Conservation (phyloP, 2,113 vertebrate species). For the Rhinoderma darwinii region DNA sequence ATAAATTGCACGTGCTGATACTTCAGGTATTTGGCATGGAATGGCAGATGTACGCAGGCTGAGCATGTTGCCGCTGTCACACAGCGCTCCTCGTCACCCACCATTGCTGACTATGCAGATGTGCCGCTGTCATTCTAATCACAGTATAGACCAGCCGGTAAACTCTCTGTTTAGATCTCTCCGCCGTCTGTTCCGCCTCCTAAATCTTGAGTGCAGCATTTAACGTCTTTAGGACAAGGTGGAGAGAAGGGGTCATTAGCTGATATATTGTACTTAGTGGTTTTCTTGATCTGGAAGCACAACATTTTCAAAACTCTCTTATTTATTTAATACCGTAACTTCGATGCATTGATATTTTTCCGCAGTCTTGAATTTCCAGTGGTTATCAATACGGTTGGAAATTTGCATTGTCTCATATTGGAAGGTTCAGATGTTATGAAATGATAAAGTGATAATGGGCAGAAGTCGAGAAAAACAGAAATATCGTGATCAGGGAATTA, state of each 20-base stretch:
- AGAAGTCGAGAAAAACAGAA: not conserved
- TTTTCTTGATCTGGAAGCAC: not conserved
- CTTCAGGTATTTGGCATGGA: not conserved
- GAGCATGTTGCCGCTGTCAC: constrained; percentile 22
- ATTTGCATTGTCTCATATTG: not conserved
- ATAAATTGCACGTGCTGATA: not conserved
- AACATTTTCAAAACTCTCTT: not conserved
- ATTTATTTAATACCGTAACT: not conserved
- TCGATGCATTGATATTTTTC: not conserved
- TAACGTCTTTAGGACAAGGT: not conserved
- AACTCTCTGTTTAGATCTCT: not conserved
- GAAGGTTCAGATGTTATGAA: no score
- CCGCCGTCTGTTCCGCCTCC: not conserved
- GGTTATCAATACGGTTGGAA: not conserved
- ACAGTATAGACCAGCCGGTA: constrained; percentile 7
- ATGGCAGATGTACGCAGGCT: not conserved
- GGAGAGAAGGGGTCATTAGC: not conserved
- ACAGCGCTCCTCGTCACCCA: not conserved
- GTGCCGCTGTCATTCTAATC: not conserved
- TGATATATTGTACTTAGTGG: not conserved
- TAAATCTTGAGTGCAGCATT: not conserved
- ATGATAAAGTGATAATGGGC: not conserved
- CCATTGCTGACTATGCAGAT: constrained; percentile 37
- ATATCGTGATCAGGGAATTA: not conserved
- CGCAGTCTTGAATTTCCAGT: not conserved